Evolutionary conservation across 2,888 invertebrate genomes (phyloP).

Genomic region (Zootermopsis nevadensis): DNA sequence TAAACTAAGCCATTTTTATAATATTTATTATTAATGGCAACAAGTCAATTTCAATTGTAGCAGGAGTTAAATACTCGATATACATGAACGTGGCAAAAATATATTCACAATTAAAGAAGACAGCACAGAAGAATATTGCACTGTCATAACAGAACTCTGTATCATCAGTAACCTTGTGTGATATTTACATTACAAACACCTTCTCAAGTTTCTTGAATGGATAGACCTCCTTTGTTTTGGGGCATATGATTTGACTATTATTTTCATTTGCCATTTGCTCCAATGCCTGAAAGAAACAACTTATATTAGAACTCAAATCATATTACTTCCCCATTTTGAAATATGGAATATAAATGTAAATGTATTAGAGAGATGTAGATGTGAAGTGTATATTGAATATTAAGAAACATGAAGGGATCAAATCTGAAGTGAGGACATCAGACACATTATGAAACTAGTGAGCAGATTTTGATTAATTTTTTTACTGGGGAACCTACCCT

Average conservation of each 20-base stretch:
- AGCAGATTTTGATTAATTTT: too few species aligned
- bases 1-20: neutral
- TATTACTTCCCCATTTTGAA: too few species aligned
- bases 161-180: neutral
- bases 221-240: conserved; percentile 93
- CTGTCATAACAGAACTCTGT: neutral
- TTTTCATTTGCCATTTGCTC: conserved; percentile 91
- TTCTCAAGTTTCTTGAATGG: conserved; percentile 93
- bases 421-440: too few species aligned
- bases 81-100: neutral
- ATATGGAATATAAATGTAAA: too few species aligned
- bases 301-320: neutral
- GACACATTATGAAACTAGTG: too few species aligned
- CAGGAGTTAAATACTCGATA: neutral
- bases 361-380: too few species aligned
- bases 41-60: neutral
- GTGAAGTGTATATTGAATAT: too few species aligned
- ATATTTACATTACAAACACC: conserved; percentile 94
- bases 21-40: neutral
- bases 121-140: neutral
- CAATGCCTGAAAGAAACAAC: conserved; percentile 75
- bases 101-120: neutral
- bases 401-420: too few species aligned
- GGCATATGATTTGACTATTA: conserved; percentile 92
- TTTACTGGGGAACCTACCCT: too few species aligned